phyloP scores from a whole-genome alignment of 1,140 invertebrate species.

The Drosophila ogumai region DNA sequence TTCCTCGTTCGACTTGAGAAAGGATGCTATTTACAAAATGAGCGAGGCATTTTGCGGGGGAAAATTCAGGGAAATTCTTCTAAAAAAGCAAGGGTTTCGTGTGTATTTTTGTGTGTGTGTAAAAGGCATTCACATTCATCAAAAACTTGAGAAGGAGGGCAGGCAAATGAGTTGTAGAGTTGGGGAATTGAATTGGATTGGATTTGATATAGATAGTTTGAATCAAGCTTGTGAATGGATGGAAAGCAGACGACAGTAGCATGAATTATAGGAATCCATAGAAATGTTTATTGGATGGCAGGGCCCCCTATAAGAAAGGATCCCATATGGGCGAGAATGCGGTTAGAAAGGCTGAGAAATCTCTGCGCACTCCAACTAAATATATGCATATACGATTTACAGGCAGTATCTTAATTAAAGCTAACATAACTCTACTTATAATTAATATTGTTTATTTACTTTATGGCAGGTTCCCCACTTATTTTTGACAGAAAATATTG shows the following conservation, averaged over 20 bases:
- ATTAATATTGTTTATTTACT: neutral
- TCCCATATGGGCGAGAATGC: slow-evolving; percentile 21
- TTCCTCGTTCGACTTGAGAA: slow-evolving; percentile 10
- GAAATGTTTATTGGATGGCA: slow-evolving; percentile 29
- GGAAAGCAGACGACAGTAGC: slow-evolving; percentile 38
- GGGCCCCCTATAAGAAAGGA: slow-evolving; percentile 23
- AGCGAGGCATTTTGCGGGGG: slow-evolving; percentile 27
- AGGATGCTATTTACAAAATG: slow-evolving; percentile 52
- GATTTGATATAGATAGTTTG: slow-evolving; percentile 16
- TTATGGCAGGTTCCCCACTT: neutral
- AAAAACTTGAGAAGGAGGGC: slow-evolving; percentile 33
- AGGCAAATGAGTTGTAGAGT: slow-evolving; percentile 39
- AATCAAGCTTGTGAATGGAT: slow-evolving; percentile 47
- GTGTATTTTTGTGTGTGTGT: neutral
- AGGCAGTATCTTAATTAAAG: slow-evolving; percentile 24
- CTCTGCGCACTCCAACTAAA: slow-evolving; percentile 28
- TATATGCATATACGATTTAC: slow-evolving; percentile 23
- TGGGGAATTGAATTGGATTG: neutral
- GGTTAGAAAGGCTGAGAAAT: slow-evolving; percentile 36
- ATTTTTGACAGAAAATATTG: too few species aligned
- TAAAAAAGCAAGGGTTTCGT: slow-evolving; percentile 38
- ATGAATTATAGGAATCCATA: slow-evolving; percentile 47
- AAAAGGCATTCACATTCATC: slow-evolving; percentile 48
- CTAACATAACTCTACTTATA: slow-evolving; percentile 15
- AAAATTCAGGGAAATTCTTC: slow-evolving; percentile 9